These are phyloP conservation scores for Acanthosepion lycidas DNA, from an alignment of 2,888 invertebrate genomes.

Conservation along the genomic window DNA sequence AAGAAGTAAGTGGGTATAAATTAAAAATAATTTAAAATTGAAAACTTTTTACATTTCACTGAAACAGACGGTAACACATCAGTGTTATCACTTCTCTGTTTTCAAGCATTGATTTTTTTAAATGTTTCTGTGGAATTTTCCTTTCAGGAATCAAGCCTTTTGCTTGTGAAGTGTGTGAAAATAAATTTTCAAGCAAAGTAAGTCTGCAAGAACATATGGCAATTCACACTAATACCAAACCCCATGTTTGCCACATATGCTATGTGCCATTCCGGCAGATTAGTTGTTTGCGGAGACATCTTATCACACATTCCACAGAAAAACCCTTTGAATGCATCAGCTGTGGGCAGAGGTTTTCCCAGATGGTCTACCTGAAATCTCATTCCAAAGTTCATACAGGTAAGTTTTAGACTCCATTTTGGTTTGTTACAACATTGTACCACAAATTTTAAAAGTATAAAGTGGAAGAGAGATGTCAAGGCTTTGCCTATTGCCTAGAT, in stretches of 20 bases:
- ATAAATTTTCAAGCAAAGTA: constrained; percentile 69
- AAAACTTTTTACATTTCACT: too few species aligned
- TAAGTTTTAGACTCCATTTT: constrained; percentile 48
- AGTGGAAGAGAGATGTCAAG: too few species aligned
- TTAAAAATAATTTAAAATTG: too few species aligned
- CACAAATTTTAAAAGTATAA: too few species aligned
- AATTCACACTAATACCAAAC: constrained; percentile 64
- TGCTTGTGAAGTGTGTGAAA: constrained; percentile 67
- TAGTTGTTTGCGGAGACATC: constrained; percentile 68
- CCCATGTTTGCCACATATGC: constrained; percentile 67
- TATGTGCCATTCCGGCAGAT: constrained; percentile 67
- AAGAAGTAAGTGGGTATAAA: too few species aligned
- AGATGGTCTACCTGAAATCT: constrained; percentile 69
- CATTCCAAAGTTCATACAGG: constrained; percentile 72
- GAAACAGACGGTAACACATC: too few species aligned
- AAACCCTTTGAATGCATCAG: constrained; percentile 64
- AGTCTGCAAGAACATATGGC: constrained; percentile 70
- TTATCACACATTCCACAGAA: constrained; percentile 65
- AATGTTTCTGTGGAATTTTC: neutral
- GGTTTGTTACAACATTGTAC: too few species aligned
- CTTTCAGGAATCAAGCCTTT: constrained; percentile 71
- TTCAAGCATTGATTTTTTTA: neutral
- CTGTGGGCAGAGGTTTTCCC: constrained; percentile 67
- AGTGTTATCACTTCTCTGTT: neutral
- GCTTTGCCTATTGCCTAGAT: too few species aligned